phyloP scores from a whole-genome alignment of 2,113 vertebrate species.

The Lathamus discolor region DNA sequence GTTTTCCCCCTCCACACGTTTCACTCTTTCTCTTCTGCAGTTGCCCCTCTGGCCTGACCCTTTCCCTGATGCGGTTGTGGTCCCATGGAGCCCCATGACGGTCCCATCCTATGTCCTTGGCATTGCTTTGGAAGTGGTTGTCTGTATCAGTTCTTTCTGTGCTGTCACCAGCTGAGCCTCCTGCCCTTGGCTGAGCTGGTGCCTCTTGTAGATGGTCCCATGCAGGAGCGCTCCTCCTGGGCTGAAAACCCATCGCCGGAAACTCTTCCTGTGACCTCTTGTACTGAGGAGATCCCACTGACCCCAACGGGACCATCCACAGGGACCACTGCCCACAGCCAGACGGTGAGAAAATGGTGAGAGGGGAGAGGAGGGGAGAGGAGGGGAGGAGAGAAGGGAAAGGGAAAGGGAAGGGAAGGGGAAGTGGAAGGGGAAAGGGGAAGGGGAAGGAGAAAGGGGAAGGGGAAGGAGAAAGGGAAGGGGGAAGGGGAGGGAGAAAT shows the following conservation, averaged over 20 bases:
- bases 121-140: background rate
- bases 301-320: background rate
- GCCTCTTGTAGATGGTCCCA: background rate
- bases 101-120: fast-evolving
- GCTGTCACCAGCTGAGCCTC: fast-evolving
- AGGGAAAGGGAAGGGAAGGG: too few species aligned
- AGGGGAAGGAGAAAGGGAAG: too few species aligned
- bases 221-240: fast-evolving
- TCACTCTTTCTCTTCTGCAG: background rate
- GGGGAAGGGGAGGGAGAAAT: too few species aligned
- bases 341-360: background rate
- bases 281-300: background rate
- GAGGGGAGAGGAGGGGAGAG: fast-evolving
- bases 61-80: fast-evolving
- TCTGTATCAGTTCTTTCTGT: background rate
- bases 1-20: background rate
- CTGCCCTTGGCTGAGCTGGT: background rate
- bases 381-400: too few species aligned
- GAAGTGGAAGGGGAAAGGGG: too few species aligned
- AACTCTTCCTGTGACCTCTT: background rate
- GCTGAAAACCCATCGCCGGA: background rate
- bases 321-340: background rate
- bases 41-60: background rate
- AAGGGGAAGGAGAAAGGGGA: too few species aligned
- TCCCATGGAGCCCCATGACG: fast-evolving